These are phyloP conservation scores for Microplitis deprimator DNA, from an alignment of 2,888 invertebrate species.

Conservation along the genomic window DNA sequence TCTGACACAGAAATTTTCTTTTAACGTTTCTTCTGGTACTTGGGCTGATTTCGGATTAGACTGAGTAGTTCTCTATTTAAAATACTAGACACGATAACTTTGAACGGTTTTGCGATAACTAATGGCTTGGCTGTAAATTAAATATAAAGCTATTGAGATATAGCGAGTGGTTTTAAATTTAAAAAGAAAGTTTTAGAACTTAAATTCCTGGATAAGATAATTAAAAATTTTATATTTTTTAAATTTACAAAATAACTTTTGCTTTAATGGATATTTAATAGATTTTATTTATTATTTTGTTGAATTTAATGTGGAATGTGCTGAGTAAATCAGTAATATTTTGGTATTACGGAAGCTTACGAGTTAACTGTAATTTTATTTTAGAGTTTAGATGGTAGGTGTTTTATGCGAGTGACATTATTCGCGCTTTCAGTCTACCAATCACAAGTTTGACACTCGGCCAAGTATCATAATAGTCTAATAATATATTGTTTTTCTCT, in stretches of 20 bases:
- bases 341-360: neutral
- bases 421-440: neutral
- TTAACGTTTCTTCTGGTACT: constrained; percentile 12
- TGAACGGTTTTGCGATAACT: constrained; percentile 59
- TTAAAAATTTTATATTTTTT: neutral
- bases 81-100: constrained; percentile 48
- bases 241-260: neutral
- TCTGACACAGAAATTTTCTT: constrained; percentile 8
- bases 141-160: constrained; percentile 39
- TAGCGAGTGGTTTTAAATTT: neutral
- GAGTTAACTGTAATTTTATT: constrained; percentile 1
- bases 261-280: neutral
- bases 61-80: constrained; percentile 43
- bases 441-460: neutral
- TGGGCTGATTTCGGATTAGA: neutral
- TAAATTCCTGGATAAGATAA: neutral
- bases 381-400: neutral
- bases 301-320: neutral
- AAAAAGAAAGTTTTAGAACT: neutral
- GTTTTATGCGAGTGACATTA: constrained; percentile 1
- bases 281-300: neutral
- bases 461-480: neutral
- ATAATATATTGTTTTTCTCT: neutral
- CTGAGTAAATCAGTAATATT: neutral
- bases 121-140: constrained; percentile 56